Evolutionary conservation across 2,888 invertebrate genomes (phyloP), one percentile per base, ranked within the genome.

Genomic region (Mythimna lalbum): DNA sequence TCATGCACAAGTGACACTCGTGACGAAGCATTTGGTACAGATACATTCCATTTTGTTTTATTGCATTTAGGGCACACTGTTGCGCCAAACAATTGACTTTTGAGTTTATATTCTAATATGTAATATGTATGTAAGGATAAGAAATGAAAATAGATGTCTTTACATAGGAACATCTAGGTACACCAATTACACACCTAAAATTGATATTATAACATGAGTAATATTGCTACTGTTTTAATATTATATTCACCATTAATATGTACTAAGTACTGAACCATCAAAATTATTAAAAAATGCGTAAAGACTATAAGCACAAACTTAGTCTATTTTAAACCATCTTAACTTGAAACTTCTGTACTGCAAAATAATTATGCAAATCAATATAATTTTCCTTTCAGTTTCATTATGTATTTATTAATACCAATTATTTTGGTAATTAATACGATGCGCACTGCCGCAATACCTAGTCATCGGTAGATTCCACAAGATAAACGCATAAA

Each of bases 371-470:
- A 76, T 67, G 74, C 52, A 74, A 74, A 74, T 67, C 9, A 33
- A 61, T 63, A 66, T 49, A 57, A 81, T 76, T 81, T 67, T 43
- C 77, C 67, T 67, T 68, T 68, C 69, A 68, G 57, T 72, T 63
- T 65, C 56, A 55, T 71, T 69, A 59, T 68, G 21, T 55, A 36
- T 69, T 59, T 49, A 70, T 33, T 64, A 62, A 77, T 62, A 73
- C 53, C 62, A 73, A 73, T 78, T 78, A 80, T 36, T 50, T 76
- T 63, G 62, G 43, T 57, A 76, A 79, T 64, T 65, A 69, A 55
- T 49, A 65, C 55, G 55, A 49, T 23, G 77, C 52, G 47, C 81
- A 69, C 69, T 78, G 69, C 69, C 71, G 65, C 74, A 82, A 47
- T 69, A 69, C 55, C 56, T 63, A 62, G 59, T 69, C 68, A 69